Conservation (phyloP, 2,888 invertebrate species). For the Eledona agricola region DNA sequence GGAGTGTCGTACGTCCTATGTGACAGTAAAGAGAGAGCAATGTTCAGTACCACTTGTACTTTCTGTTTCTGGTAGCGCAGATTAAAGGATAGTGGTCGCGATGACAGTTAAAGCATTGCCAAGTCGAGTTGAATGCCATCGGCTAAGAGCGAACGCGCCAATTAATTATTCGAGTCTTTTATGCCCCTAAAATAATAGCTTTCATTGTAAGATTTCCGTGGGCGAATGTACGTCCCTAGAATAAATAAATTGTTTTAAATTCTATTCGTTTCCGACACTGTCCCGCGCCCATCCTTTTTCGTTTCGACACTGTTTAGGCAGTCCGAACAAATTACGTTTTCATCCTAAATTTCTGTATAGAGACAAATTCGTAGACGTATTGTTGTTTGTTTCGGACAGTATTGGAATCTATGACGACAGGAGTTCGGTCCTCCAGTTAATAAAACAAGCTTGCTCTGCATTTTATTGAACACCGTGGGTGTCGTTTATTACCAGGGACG, state of each 20-base stretch:
- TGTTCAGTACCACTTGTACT: too few relatives aligned
- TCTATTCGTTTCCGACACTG: conserved; percentile 29
- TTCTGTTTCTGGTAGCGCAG: too few relatives aligned
- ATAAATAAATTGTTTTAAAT: conserved; percentile 36
- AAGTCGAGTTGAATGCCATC: conserved; percentile 6
- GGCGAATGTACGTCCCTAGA: conserved; percentile 21
- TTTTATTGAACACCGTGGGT: conserved; percentile 36
- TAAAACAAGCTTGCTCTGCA: conserved; percentile 37
- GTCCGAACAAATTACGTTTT: conserved; percentile 35
- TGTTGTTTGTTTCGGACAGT: conserved; percentile 36
- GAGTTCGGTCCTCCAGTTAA: conserved; percentile 31
- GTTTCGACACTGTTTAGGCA: conserved; percentile 35
- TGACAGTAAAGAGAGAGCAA: too few relatives aligned
- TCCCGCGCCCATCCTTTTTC: conserved; percentile 30
- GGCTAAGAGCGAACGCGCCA: conserved; percentile 18
- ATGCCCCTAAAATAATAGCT: conserved; percentile 21
- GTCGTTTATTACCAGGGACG: conserved; percentile 30
- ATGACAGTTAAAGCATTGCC: conserved; percentile 3
- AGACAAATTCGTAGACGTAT: conserved; percentile 33
- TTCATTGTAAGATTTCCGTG: conserved; percentile 21
- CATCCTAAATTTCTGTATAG: conserved; percentile 34
- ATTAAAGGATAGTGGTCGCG: too few relatives aligned
- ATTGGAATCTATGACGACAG: conserved; percentile 37
- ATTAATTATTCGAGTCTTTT: conserved; percentile 24
- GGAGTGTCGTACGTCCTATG: too few relatives aligned